Evolutionary conservation across 2,888 invertebrate genomes (phyloP).

Genomic region (Amphipyra tragopoginis): DNA sequence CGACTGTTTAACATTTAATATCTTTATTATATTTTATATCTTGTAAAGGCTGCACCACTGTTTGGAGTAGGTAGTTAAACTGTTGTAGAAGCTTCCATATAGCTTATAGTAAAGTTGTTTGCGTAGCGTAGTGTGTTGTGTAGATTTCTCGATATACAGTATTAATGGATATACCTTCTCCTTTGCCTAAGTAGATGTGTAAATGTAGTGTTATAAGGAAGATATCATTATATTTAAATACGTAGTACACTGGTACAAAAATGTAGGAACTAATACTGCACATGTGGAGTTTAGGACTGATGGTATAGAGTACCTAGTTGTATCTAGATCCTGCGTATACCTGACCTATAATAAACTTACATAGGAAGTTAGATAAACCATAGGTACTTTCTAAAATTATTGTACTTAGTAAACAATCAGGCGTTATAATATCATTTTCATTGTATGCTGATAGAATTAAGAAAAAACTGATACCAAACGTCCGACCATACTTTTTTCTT

Average conservation of each 20-base stretch:
- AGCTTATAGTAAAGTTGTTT: constrained; percentile 76
- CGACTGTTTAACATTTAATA: too few species aligned
- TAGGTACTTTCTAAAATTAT: too few species aligned
- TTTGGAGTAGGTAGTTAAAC: constrained; percentile 15
- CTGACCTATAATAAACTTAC: too few species aligned
- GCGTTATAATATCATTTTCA: too few species aligned
- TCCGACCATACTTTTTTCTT: too few species aligned
- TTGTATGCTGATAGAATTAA: too few species aligned
- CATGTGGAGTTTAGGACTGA: constrained; percentile 38
- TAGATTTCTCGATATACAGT: constrained; percentile 77
- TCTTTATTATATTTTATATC: too few species aligned
- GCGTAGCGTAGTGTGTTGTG: constrained; percentile 61
- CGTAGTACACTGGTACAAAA: constrained; percentile 50
- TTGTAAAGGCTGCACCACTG: background rate
- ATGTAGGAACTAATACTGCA: constrained; percentile 44
- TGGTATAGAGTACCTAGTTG: constrained; percentile 4
- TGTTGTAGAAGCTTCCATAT: constrained; percentile 72
- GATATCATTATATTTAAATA: constrained; percentile 57
- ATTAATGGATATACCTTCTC: constrained; percentile 77
- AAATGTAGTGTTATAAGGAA: constrained; percentile 43
- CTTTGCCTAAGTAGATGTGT: constrained; percentile 60
- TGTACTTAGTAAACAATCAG: too few species aligned
- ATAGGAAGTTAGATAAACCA: too few species aligned
- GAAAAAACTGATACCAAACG: too few species aligned
- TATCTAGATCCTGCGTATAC: too few species aligned